Evolutionary conservation across 2,797 vertebrate genomes (phyloP), one percentile per base, ranked within the genome.

Genomic region (Danio aesculapii): DNA sequence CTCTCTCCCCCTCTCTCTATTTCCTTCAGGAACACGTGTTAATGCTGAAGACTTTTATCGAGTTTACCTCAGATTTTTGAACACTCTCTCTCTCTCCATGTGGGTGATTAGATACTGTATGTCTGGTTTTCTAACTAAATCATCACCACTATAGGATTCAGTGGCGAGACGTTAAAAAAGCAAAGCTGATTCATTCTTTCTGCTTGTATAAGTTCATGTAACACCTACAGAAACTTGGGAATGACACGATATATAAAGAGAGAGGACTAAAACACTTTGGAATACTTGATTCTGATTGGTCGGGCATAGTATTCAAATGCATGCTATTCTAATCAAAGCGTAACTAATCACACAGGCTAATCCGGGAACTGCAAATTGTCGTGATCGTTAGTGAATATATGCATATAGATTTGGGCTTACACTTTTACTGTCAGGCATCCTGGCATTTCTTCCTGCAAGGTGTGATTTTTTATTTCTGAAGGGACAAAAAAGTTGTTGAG

Each of bases 81-180:
- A 8, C 72, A 79, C 53, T 69, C 50, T 84, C 1, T 13, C 17
- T 14, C 6, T 76, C 43, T 77, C 53, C 6, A 14, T 39, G 17
- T 66, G 67, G 75, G 62, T 62, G 70, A 79, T 85, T 78, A 30
- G 30, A 30, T 30, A 30, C 30, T 30, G 30, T 30, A 30, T 71
- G 66, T 66, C 79, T 50, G 76, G 72, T 85, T 66, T 72, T 53
- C 16, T 12, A 46, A 70, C 75, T 62, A 30, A 30, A 30, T 30
- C 58, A 17, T 62, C 69, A 71, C 43, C 14, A 47, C 6, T 68
- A 59, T 79, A 71, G 67, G 75, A 75, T 57, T 75, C 63, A 43
- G 19, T 41, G 39, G 58, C 11, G 41, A 74, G 44, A 16, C n/a
- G 5, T 75, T 75, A 43, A 55, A 57, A 75, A 79, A 41, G 41